These are phyloP conservation scores for Tetraneura akinire DNA, from an alignment of 1,140 invertebrate genomes.

Conservation along the genomic window DNA sequence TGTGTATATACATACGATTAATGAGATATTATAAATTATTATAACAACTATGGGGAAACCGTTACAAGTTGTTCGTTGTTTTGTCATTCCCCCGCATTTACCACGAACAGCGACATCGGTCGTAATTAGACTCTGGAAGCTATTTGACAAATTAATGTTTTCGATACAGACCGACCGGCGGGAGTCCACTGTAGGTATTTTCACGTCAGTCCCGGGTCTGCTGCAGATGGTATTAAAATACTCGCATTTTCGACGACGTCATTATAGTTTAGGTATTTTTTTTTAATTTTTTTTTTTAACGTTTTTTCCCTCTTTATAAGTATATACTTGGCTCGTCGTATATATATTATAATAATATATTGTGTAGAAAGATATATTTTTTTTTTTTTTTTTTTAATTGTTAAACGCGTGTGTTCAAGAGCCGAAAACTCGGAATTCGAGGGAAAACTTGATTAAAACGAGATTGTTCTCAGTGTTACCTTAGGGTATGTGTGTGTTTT, in stretches of 20 bases:
- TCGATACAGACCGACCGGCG: background rate
- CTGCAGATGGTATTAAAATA: background rate
- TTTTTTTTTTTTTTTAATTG: slow-evolving; percentile 3
- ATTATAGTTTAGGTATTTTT: background rate
- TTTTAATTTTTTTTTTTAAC: background rate
- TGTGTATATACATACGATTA: too few species aligned
- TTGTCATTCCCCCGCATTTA: background rate
- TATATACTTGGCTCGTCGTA: too few species aligned
- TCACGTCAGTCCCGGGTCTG: background rate
- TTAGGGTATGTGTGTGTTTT: background rate
- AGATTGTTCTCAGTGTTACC: slow-evolving; percentile 25
- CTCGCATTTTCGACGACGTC: background rate
- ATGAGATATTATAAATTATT: too few species aligned
- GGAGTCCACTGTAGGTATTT: background rate
- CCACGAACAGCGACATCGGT: background rate
- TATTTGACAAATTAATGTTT: slow-evolving; percentile 33
- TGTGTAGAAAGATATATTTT: background rate
- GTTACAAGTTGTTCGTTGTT: background rate
- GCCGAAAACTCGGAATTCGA: slow-evolving; percentile 5
- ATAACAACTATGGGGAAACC: slow-evolving; percentile 5
- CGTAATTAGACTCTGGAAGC: background rate
- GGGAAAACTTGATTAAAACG: slow-evolving; percentile 32
- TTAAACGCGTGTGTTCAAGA: background rate
- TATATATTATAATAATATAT: background rate
- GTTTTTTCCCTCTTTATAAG: background rate